These are phyloP conservation scores for Pterocles orientalis DNA, from an alignment of 2,113 vertebrate species.

Conservation along the genomic window DNA sequence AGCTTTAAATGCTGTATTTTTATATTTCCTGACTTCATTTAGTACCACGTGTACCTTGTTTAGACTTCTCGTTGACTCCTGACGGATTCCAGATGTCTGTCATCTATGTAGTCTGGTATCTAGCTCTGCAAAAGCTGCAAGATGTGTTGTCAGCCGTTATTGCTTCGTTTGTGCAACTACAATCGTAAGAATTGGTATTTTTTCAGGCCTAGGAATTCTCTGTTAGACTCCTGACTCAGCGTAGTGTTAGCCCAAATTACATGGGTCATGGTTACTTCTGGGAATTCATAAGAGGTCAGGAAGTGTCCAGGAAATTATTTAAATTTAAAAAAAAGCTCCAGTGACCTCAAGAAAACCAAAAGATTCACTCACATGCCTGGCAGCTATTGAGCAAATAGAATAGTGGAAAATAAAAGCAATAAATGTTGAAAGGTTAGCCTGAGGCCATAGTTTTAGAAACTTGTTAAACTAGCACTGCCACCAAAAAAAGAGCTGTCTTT, in stretches of 20 bases:
- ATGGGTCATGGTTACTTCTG: neutral
- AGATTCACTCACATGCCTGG: neutral
- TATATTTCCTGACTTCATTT: neutral
- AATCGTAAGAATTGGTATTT: neutral
- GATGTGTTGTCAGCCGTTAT: neutral
- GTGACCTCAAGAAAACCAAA: neutral
- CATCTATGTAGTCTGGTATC: neutral
- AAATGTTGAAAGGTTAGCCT: neutral
- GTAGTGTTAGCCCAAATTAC: neutral
- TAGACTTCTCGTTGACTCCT: neutral
- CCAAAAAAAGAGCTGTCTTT: neutral
- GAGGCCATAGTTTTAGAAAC: neutral
- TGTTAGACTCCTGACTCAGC: conserved; percentile 21
- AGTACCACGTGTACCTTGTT: neutral
- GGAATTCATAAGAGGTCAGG: neutral
- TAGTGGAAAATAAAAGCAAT: neutral
- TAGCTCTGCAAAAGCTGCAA: neutral
- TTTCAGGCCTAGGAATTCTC: conserved; percentile 2
- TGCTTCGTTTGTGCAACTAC: conserved; percentile 2
- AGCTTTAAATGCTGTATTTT: neutral
- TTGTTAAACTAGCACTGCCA: neutral
- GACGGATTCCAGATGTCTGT: neutral
- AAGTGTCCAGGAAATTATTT: conserved; percentile 19
- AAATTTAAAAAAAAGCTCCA: neutral
- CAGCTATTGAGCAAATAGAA: neutral